These are phyloP conservation scores for Diprion similis DNA, from an alignment of 1,140 invertebrate genomes.

Conservation along the genomic window DNA sequence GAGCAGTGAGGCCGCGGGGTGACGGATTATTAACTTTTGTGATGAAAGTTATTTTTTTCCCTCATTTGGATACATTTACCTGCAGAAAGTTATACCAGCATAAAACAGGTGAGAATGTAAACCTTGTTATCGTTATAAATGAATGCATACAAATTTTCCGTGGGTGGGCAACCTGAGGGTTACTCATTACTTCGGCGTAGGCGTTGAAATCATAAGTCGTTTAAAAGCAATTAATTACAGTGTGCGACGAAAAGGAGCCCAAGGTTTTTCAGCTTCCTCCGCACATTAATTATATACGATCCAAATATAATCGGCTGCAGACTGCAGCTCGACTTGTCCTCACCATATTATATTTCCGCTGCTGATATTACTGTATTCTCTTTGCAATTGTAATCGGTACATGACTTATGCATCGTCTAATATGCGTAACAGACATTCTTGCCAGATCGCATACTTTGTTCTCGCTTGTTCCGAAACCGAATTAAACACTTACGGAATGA, in stretches of 20 bases:
- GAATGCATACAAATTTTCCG: background rate
- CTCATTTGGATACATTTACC: background rate
- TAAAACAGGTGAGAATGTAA: background rate
- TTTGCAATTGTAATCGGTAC: no score
- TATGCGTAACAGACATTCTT: no score
- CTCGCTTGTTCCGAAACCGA: no score
- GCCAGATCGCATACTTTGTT: no score
- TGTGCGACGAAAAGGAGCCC: constrained; percentile 48
- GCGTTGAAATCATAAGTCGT: background rate
- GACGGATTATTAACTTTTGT: background rate
- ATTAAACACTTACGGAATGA: no score
- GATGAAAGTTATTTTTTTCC: constrained; percentile 1
- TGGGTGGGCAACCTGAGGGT: background rate
- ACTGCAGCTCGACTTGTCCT: no score
- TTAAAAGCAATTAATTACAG: constrained; percentile 34
- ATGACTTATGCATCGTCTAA: no score
- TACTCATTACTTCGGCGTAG: background rate
- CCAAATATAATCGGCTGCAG: no score
- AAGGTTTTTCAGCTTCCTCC: constrained; percentile 33
- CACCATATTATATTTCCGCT: no score
- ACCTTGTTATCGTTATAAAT: no score
- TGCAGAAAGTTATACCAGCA: background rate
- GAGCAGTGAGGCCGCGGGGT: no score
- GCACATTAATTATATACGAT: background rate
- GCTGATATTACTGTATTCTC: no score